These are phyloP conservation scores for Actinernus sp. DNA, from an alignment of 92 coral and sea anemone genomes.

Conservation along the genomic window DNA sequence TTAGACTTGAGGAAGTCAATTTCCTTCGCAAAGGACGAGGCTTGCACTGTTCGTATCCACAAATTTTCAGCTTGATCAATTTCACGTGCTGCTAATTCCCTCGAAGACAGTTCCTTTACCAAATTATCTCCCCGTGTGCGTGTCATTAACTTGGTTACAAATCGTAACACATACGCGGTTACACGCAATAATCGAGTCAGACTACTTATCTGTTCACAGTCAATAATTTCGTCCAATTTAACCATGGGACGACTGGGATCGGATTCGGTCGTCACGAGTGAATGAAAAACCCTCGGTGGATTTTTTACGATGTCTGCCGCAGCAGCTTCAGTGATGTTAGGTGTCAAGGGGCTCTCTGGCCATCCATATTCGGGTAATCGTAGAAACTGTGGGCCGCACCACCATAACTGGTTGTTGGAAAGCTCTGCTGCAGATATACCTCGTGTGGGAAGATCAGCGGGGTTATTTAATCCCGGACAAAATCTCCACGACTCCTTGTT, in stretches of 20 bases:
- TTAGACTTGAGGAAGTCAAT: background rate
- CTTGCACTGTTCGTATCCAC: constrained; percentile 25
- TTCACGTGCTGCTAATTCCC: constrained; percentile 18
- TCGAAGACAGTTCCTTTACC: background rate
- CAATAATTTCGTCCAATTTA: background rate
- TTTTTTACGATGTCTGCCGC: background rate
- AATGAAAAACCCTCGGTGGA: background rate
- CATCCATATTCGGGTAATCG: background rate
- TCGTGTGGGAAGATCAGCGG: constrained; percentile 61
- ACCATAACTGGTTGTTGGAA: constrained; percentile 18
- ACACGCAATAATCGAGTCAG: background rate
- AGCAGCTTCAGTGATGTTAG: constrained; percentile 1
- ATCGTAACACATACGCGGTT: constrained; percentile 18
- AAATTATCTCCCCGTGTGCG: background rate
- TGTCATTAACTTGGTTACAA: background rate
- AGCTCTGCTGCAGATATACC: constrained; percentile 54
- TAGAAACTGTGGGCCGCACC: constrained; percentile 40
- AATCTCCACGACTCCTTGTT: constrained; percentile 30
- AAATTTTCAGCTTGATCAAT: constrained; percentile 38
- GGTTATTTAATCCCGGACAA: constrained; percentile 51
- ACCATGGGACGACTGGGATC: too few relatives aligned
- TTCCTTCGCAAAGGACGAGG: background rate
- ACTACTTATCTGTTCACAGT: background rate
- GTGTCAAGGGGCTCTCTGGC: background rate
- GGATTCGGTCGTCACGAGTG: too few relatives aligned